Evolutionary conservation across 2,888 invertebrate genomes (phyloP).

Genomic region (Plusia festucae): DNA sequence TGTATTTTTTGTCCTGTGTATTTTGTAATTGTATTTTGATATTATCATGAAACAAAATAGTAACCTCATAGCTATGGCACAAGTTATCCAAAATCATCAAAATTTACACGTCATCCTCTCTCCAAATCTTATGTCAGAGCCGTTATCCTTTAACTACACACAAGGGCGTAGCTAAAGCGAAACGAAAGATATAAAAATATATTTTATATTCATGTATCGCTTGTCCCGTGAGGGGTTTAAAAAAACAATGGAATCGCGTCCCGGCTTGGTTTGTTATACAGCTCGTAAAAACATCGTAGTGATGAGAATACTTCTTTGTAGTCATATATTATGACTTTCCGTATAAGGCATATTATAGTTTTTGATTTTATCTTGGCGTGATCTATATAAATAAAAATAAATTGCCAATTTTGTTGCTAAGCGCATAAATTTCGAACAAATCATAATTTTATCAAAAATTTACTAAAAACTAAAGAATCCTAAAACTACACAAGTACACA

Average conservation of each 20-base stretch:
- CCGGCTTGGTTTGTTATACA: conserved; percentile 23
- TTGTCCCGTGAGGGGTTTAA: conserved; percentile 39
- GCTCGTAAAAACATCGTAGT: conserved; percentile 41
- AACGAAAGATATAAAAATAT: conserved; percentile 55
- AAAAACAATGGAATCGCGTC: conserved; percentile 55
- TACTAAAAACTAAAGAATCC: too few relatives aligned
- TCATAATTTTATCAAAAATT: too few relatives aligned
- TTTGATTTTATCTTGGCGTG: neutral
- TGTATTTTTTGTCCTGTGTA: too few relatives aligned
- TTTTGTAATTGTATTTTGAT: too few relatives aligned
- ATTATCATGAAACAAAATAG: too few relatives aligned
- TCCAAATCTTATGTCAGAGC: conserved; percentile 12
- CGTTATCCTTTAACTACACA: conserved; percentile 46
- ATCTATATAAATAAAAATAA: too few relatives aligned
- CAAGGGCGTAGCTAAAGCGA: conserved; percentile 44
- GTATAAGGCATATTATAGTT: neutral
- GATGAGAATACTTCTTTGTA: neutral
- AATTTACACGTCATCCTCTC: conserved; percentile 6
- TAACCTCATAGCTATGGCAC: too few relatives aligned
- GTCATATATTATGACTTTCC: neutral
- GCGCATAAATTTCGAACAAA: too few relatives aligned
- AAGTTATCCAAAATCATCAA: neutral
- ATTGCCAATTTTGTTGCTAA: too few relatives aligned
- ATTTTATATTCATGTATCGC: conserved; percentile 57
- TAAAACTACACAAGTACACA: too few relatives aligned